A percentile compares a stretch with the other conserved stretches of the same genome.
Evolutionary conservation across 2,797 vertebrate genomes (phyloP).

Genomic region (Anguilla obscura): DNA sequence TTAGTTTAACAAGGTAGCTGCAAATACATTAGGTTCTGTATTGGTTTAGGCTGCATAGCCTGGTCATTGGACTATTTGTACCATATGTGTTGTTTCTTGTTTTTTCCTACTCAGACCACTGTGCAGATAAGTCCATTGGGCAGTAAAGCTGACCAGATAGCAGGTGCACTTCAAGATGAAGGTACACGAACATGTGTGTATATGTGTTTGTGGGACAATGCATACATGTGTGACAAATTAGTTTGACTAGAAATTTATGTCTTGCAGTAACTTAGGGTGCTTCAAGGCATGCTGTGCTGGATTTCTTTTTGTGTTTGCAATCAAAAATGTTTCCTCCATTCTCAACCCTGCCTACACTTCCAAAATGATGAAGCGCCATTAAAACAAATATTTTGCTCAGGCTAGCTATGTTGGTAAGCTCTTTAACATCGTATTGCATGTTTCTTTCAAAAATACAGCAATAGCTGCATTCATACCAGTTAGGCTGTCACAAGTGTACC

Average conservation of each 20-base stretch:
- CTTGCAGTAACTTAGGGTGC: background rate
- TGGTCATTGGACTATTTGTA: background rate
- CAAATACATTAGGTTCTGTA: background rate
- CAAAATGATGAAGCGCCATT: too few relatives aligned
- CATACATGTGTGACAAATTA: background rate
- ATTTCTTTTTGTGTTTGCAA: too few relatives aligned
- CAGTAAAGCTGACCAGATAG: slow-evolving; percentile 54
- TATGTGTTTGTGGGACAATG: slow-evolving; percentile 7
- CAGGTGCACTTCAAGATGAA: slow-evolving; percentile 61
- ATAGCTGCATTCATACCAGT: too few relatives aligned
- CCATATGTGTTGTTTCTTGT: slow-evolving; percentile 10
- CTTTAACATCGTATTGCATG: too few relatives aligned
- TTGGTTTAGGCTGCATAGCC: background rate
- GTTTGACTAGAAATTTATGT: background rate
- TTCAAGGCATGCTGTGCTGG: too few relatives aligned
- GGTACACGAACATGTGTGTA: slow-evolving; percentile 64
- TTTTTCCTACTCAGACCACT: slow-evolving; percentile 59
- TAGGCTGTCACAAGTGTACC: too few relatives aligned
- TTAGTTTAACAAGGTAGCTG: background rate
- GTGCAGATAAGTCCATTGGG: slow-evolving; percentile 59
- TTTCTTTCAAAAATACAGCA: too few relatives aligned
- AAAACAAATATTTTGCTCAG: too few relatives aligned
- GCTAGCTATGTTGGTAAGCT: too few relatives aligned
- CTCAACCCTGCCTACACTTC: too few relatives aligned
- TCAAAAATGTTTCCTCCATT: too few relatives aligned